Evolutionary conservation across 2,113 vertebrate genomes (phyloP).

Genomic region (Mormyrus iriodes): DNA sequence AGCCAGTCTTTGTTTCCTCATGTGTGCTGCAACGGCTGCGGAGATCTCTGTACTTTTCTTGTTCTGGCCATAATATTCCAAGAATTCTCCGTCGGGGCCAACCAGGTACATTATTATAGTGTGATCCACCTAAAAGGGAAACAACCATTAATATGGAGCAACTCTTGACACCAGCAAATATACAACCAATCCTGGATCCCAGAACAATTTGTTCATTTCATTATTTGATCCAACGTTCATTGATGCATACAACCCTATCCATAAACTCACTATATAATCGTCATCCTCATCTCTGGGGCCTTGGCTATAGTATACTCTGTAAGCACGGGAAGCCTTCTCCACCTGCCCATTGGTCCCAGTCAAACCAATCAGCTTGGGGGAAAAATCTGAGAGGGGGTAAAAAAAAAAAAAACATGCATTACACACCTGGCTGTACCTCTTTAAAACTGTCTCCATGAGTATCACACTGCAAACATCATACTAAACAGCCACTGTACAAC

Average conservation of each 20-base stretch:
- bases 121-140: conserved; percentile 79
- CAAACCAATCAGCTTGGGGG: conserved; percentile 84
- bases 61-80: conserved; percentile 93
- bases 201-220: neutral
- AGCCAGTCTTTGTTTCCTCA: conserved; percentile 69
- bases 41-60: conserved; percentile 77
- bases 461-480: neutral
- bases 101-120: conserved; percentile 98
- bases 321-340: conserved; percentile 75
- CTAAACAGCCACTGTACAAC: neutral
- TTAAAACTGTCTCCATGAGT: neutral
- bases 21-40: conserved; percentile 69
- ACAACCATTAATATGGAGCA: neutral
- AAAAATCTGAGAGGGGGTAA: conserved; percentile 71
- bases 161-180: neutral
- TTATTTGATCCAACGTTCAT: neutral
- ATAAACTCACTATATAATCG: conserved; percentile 90
- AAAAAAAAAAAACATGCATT: neutral
- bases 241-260: neutral
- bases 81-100: conserved; percentile 79
- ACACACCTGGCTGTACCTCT: neutral
- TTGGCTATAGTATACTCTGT: conserved; percentile 88
- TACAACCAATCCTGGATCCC: neutral
- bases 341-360: conserved; percentile 74
- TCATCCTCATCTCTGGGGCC: conserved; percentile 93